These are phyloP conservation scores for Phrynosoma platyrhinos DNA, from an alignment of 2,113 vertebrate species.

Conservation along the genomic window DNA sequence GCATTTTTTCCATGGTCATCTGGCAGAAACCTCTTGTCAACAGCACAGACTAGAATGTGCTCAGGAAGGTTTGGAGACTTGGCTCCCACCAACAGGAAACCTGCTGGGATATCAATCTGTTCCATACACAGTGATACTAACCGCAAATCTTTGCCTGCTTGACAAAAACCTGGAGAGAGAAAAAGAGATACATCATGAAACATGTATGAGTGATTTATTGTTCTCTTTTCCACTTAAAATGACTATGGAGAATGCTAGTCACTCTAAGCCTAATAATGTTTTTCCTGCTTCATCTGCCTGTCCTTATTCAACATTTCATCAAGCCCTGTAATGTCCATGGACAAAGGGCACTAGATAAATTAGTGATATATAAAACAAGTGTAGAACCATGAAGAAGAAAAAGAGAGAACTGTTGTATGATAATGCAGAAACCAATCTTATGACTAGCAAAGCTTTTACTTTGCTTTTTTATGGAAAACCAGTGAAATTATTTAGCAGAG, in stretches of 20 bases:
- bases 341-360: background rate
- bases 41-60: constrained; percentile 96
- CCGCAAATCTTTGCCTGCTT: constrained; percentile 97
- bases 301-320: background rate
- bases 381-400: background rate
- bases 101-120: constrained; percentile 89
- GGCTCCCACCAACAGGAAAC: constrained; percentile 96
- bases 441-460: background rate
- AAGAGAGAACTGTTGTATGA: background rate
- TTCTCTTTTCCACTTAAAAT: background rate
- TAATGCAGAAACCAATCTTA: background rate
- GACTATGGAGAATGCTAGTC: background rate
- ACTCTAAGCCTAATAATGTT: background rate
- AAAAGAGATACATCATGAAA: constrained; percentile 37
- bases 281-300: background rate
- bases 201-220: constrained; percentile 23
- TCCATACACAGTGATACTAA: constrained; percentile 93
- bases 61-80: constrained; percentile 95
- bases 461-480: background rate
- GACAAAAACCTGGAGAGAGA: constrained; percentile 91
- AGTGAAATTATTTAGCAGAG: background rate
- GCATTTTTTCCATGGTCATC: constrained; percentile 99
- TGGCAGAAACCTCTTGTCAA: constrained; percentile 96
- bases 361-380: background rate
- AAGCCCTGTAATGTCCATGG: background rate